These are phyloP conservation scores for Callopanchax toddi DNA, from an alignment of 2,113 vertebrate genomes.

Conservation along the genomic window DNA sequence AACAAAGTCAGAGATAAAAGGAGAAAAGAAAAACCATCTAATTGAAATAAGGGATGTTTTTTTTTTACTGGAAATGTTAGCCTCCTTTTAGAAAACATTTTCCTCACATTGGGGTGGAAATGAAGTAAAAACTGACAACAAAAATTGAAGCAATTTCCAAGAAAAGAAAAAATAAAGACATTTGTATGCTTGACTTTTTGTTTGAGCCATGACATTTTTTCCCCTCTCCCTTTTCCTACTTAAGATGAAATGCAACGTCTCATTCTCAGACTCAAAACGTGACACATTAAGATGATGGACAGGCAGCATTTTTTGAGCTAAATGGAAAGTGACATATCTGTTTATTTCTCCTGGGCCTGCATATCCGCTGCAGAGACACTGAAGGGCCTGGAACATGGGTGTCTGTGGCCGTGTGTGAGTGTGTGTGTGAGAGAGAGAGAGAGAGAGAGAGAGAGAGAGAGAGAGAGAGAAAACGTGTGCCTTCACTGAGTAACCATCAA, in stretches of 20 bases:
- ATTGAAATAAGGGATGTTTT: not conserved
- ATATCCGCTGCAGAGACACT: slow-evolving; percentile 46
- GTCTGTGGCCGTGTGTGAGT: slow-evolving; percentile 18
- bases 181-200: slow-evolving; percentile 13
- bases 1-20: not conserved
- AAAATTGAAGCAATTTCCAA: not conserved
- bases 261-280: slow-evolving; percentile 43
- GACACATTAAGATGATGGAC: slow-evolving; percentile 70
- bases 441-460: too few relatives aligned
- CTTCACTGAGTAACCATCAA: slow-evolving; percentile 58
- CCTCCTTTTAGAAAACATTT: too few relatives aligned
- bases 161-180: not conserved
- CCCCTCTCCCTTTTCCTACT: slow-evolving; percentile 1
- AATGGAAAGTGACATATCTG: slow-evolving; percentile 78
- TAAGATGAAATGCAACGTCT: slow-evolving; percentile 46
- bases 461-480: slow-evolving; percentile 15
- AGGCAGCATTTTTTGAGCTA: slow-evolving; percentile 66
- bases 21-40: not conserved
- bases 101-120: too few relatives aligned
- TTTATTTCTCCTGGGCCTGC: slow-evolving; percentile 73
- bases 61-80: too few relatives aligned
- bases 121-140: too few relatives aligned
- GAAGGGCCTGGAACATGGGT: slow-evolving; percentile 42
- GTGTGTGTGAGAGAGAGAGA: slow-evolving; percentile 32
- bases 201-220: slow-evolving; percentile 24